A percentile compares a stretch with the other conserved stretches of the same genome.
These are phyloP conservation scores for Chesias legatella DNA, from an alignment of 2,888 invertebrate species.

Conservation along the genomic window DNA sequence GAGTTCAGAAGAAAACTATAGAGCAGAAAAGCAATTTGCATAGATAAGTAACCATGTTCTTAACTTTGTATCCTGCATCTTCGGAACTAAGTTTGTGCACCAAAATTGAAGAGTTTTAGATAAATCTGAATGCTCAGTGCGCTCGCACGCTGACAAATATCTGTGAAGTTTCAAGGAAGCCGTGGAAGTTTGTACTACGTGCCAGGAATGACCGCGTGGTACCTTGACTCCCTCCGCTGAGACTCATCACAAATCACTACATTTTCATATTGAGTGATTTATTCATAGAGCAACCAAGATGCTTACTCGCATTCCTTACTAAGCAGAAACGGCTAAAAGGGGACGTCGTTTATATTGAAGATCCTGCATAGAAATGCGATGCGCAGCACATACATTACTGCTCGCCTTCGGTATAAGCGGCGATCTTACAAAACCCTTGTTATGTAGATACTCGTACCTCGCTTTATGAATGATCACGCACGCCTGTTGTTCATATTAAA, in stretches of 20 bases:
- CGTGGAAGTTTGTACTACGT: constrained; percentile 37
- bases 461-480: constrained; percentile 13
- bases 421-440: constrained; percentile 6
- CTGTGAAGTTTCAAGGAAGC: constrained; percentile 34
- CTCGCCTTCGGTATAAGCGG: constrained; percentile 14
- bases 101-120: constrained; percentile 34
- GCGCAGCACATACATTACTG: constrained; percentile 29
- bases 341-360: constrained; percentile 28
- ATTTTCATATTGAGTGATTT: constrained; percentile 52
- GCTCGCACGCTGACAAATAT: constrained; percentile 37
- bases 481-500: constrained; percentile 11
- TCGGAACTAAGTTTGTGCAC: constrained; percentile 32
- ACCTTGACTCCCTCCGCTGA: constrained; percentile 8
- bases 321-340: constrained; percentile 26
- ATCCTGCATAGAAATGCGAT: constrained; percentile 28
- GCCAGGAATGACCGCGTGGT: constrained; percentile 30
- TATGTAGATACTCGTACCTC: constrained; percentile 11
- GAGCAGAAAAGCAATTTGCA: constrained; percentile 39
- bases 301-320: constrained; percentile 20
- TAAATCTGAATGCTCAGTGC: constrained; percentile 18
- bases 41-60: constrained; percentile 37
- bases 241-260: constrained; percentile 46
- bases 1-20: constrained; percentile 34
- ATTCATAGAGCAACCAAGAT: constrained; percentile 32
- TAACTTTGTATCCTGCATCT: constrained; percentile 38